These are phyloP conservation scores for Pseudorhombus dupliciocellatus DNA, from an alignment of 2,113 vertebrate species.

Conservation along the genomic window DNA sequence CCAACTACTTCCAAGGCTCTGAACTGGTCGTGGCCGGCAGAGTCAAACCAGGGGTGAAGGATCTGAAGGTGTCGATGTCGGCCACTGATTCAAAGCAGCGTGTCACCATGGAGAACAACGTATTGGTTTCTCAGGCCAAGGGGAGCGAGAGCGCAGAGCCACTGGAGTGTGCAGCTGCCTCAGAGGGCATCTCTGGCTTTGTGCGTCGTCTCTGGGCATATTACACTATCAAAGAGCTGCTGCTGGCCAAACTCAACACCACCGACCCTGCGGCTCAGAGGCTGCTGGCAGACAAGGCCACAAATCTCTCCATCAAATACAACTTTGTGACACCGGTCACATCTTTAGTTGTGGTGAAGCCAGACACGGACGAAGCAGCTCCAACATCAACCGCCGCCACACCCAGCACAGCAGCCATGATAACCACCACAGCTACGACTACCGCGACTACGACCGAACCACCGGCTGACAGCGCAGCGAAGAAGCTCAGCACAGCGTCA, in stretches of 20 bases:
- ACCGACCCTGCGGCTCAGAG: conserved; percentile 70
- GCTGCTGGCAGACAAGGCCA: conserved; percentile 82
- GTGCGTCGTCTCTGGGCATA: conserved; percentile 86
- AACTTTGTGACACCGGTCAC: conserved; percentile 88
- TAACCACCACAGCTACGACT: conserved; percentile 43
- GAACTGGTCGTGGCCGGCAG: conserved; percentile 85
- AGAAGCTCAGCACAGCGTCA: conserved; percentile 38
- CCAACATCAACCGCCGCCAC: conserved; percentile 51
- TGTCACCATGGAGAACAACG: conserved; percentile 73
- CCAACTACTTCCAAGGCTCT: conserved; percentile 86
- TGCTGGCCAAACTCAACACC: conserved; percentile 78
- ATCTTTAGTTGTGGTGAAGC: conserved; percentile 85
- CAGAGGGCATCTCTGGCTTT: conserved; percentile 74
- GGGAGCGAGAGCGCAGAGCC: conserved; percentile 55
- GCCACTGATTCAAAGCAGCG: conserved; percentile 73
- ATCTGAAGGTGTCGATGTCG: conserved; percentile 78
- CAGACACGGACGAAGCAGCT: conserved; percentile 72
- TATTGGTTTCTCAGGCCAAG: conserved; percentile 50
- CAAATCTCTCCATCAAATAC: conserved; percentile 86
- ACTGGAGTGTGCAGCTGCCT: conserved; percentile 56
- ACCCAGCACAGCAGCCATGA: conserved; percentile 42
- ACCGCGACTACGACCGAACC: conserved; percentile 33
- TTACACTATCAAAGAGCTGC: conserved; percentile 85
- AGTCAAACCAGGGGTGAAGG: conserved; percentile 74
- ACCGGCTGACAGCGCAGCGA: conserved; percentile 4